These are phyloP conservation scores for Podabrus alpinus DNA, from an alignment of 2,888 invertebrate genomes.

Conservation along the genomic window DNA sequence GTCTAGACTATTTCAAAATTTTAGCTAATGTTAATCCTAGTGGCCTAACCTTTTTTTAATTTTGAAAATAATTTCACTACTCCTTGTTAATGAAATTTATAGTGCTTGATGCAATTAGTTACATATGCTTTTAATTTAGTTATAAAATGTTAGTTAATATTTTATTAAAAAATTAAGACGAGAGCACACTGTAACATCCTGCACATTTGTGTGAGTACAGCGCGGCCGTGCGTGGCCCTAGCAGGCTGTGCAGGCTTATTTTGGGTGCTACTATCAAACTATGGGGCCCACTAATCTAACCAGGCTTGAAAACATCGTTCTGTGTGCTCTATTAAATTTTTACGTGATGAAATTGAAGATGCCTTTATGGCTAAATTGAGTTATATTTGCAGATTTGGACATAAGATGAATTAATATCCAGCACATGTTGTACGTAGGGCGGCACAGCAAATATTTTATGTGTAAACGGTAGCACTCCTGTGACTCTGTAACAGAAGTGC, in stretches of 20 bases:
- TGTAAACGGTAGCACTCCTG: neutral
- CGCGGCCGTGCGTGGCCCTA: slow-evolving; percentile 56
- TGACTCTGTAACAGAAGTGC: neutral
- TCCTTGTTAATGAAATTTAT: neutral
- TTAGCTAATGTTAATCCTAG: neutral
- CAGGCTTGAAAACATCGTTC: slow-evolving; percentile 51
- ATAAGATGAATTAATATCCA: neutral
- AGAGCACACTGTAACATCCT: slow-evolving; percentile 41
- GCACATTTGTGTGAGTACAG: slow-evolving; percentile 44
- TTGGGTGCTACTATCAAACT: slow-evolving; percentile 50
- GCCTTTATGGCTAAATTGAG: neutral
- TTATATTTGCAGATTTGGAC: neutral
- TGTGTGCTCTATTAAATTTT: slow-evolving; percentile 48
- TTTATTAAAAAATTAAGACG: neutral
- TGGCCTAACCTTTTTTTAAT: neutral
- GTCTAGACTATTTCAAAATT: neutral
- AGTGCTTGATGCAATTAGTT: neutral
- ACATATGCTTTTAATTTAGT: neutral
- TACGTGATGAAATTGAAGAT: neutral
- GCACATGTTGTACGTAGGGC: neutral
- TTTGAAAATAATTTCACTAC: neutral
- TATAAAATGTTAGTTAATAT: slow-evolving; percentile 5
- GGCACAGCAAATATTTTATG: neutral
- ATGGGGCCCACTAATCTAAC: slow-evolving; percentile 49
- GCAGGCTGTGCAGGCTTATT: slow-evolving; percentile 56